Evolutionary conservation across 1,140 invertebrate species (phyloP).

Genomic region (Trichomalopsis sarcophagae): DNA sequence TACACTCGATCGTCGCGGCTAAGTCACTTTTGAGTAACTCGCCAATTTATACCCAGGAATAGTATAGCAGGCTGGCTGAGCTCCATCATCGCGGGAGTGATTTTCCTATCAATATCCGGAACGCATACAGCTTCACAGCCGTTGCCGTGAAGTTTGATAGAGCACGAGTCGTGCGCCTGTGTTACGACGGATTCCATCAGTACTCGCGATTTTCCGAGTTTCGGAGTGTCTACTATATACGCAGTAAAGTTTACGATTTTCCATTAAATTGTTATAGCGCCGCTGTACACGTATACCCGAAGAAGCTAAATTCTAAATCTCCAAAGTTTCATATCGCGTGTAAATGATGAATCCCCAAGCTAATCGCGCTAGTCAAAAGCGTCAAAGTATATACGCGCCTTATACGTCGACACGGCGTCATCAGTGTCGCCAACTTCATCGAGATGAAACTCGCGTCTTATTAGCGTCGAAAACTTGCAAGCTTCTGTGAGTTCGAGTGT

Average conservation of each 20-base stretch:
- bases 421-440: too few species aligned
- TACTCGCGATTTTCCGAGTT: too few species aligned
- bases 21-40: neutral
- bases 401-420: too few species aligned
- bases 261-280: too few species aligned
- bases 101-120: neutral
- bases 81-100: neutral
- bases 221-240: neutral
- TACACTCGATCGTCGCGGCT: neutral
- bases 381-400: neutral
- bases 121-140: neutral
- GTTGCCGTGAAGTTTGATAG: neutral
- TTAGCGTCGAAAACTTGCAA: neutral
- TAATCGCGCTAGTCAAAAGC: neutral
- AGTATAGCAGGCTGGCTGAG: neutral
- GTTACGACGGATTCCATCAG: neutral
- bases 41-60: neutral
- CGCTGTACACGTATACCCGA: too few species aligned
- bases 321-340: too few species aligned
- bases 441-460: neutral
- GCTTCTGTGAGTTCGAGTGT: too few species aligned
- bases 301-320: too few species aligned
- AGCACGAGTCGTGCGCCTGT: neutral
- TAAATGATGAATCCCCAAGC: too few species aligned
- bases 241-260: too few species aligned